Conservation (phyloP, 2,797 vertebrate species). For the Echeneis naucrates region DNA sequence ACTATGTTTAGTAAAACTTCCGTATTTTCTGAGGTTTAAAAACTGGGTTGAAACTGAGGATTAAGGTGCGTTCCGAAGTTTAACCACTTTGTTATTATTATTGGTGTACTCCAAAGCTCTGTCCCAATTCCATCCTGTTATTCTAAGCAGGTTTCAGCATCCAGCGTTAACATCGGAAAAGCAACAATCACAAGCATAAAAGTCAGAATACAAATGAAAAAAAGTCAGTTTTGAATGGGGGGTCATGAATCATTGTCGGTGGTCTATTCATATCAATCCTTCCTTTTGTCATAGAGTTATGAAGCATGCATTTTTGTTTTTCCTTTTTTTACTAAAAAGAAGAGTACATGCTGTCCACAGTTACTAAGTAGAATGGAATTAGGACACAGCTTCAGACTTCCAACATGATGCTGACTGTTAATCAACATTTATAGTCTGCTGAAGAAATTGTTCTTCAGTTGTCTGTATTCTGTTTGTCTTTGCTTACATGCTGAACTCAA, state of each 20-base stretch:
- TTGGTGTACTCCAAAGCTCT: not conserved
- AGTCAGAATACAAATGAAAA: not conserved
- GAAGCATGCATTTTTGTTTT: not conserved
- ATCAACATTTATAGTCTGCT: conserved; percentile 3
- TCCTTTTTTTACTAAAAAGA: not conserved
- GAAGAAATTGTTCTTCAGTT: not conserved
- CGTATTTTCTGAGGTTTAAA: not conserved
- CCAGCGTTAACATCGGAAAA: not conserved
- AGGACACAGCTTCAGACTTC: not conserved
- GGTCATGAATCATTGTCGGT: not conserved
- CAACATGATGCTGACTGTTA: conserved; percentile 34
- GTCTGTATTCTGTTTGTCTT: not conserved
- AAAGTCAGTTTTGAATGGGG: not conserved
- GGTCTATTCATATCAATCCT: not conserved
- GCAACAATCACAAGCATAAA: not conserved
- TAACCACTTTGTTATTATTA: not conserved
- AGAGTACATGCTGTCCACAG: not conserved
- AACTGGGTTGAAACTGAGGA: not conserved
- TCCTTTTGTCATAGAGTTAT: not conserved
- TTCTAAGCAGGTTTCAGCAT: not conserved
- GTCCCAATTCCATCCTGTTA: not conserved
- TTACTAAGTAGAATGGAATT: not conserved
- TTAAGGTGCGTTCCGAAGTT: not conserved
- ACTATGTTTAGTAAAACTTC: not conserved
- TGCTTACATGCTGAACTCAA: not conserved